Conservation (phyloP, 64 coral and sea anemone species). For the Cladopsammia gracilis region DNA sequence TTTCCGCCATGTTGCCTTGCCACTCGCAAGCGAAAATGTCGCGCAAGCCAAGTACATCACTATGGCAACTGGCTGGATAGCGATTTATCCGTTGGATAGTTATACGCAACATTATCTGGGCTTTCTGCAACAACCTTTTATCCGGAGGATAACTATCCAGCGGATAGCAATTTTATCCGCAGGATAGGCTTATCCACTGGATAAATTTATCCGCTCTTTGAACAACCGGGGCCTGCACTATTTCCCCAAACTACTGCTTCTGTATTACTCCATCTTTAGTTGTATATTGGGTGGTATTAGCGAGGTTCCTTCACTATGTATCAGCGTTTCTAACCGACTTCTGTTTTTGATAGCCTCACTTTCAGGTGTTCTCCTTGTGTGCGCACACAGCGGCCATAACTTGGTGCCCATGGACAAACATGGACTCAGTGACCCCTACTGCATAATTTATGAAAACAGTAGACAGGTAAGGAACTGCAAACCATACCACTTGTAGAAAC, state of each 20-base stretch:
- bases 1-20: constrained; percentile 22
- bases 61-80: neutral
- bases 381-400: constrained; percentile 66
- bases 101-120: constrained; percentile 17
- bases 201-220: constrained; percentile 54
- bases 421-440: constrained; percentile 80
- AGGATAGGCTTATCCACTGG: constrained; percentile 32
- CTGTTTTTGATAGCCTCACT: constrained; percentile 2
- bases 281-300: too few species aligned
- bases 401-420: constrained; percentile 86
- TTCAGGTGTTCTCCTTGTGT: constrained; percentile 77
- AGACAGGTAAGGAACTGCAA: constrained; percentile 22
- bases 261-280: too few species aligned
- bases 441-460: constrained; percentile 76
- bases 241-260: too few species aligned
- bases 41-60: neutral
- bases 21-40: neutral
- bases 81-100: constrained; percentile 28
- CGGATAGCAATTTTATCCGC: constrained; percentile 33
- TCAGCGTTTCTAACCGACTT: neutral
- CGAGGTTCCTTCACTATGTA: too few species aligned
- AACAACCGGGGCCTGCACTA: constrained; percentile 49
- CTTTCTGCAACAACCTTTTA: constrained; percentile 61
- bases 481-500: too few species aligned
- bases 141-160: constrained; percentile 27